phyloP scores from a whole-genome alignment of 2,797 vertebrate genomes.

The Pyrocephalus nanus region DNA sequence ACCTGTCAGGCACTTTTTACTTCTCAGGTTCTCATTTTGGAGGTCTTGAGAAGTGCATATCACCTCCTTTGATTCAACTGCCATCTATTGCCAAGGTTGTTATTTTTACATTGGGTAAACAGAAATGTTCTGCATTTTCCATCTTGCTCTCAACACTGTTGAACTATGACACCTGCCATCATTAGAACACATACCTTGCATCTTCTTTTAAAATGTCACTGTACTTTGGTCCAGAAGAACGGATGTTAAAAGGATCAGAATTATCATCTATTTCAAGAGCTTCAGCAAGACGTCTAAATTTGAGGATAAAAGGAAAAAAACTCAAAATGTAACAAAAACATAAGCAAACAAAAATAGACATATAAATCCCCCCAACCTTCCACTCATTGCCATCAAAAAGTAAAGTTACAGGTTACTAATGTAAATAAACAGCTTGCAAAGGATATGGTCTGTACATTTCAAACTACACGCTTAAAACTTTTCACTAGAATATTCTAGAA shows the following conservation, averaged over 20 bases:
- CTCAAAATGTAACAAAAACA: not conserved
- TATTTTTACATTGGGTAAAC: not conserved
- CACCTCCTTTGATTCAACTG: not conserved
- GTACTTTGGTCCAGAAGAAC: conserved; percentile 85
- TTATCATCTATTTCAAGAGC: conserved; percentile 91
- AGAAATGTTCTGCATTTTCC: not conserved
- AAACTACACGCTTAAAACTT: not conserved
- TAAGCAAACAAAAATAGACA: not conserved
- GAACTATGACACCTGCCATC: not conserved
- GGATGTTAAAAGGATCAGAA: conserved; percentile 90
- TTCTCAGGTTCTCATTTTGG: not conserved
- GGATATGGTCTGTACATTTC: not conserved
- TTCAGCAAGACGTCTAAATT: conserved; percentile 86
- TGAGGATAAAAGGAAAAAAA: not conserved
- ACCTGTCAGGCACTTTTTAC: not conserved
- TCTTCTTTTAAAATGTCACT: conserved; percentile 94
- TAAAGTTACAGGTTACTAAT: not conserved
- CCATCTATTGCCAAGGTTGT: not conserved
- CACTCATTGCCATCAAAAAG: not conserved
- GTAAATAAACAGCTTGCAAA: not conserved
- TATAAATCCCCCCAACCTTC: not conserved
- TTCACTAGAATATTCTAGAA: not conserved
- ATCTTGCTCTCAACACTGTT: not conserved
- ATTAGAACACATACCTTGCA: conserved; percentile 82
- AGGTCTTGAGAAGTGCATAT: not conserved